Evolutionary conservation across 1,140 invertebrate genomes (phyloP), one percentile per base, ranked within the genome.

Genomic region (Triops longicaudatus): DNA sequence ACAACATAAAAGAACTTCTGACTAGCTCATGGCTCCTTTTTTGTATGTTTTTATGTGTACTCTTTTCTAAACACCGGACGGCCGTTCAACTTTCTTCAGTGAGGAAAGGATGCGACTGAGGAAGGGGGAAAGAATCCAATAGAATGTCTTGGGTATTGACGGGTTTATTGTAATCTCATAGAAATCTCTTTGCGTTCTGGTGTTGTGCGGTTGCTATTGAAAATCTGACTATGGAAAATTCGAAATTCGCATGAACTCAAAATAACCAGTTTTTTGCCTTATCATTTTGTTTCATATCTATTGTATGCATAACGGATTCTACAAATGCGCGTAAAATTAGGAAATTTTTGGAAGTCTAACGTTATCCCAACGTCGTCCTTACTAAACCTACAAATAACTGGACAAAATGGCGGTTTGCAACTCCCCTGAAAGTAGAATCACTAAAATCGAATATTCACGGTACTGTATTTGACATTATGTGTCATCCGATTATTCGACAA

Each of bases 31-130:
- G 14, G 50, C 50, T 63, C 50, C 31, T 63, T 63, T 63, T 63
- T 63, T 63, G 50, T 22, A 63, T 63, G 50, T 63, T 63, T n/a
- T 63, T 63, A 63, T 63, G 50, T 63, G 50, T 10, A 63, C 50
- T 22, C 22, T 9, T 63, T 63, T 37, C 31, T 37, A 37, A 37
- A 37, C 31, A 63, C 14, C 50, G 17, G 50, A 22, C 50, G 50
- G 50, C 14, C 50, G 22, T 63, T 63, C 50, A 63, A 63, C 50
- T 63, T 63, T 63, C 50, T 63, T 63, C 50, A 6, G n/a, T 17
- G 50, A 10, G 14, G 50, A 5, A 63, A 63, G 50, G 22, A 63
- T 63, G 50, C n/a, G 50, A 63, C 50, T 63, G 10, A 63, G 22
- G 1, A 63, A 63, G 22, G 50, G 17, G 7, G 22, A 17, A 63